These are phyloP conservation scores for Hexactinellida sp. DNA, from an alignment of 37 sponge, comb jelly and placozoan species.

Conservation along the genomic window DNA sequence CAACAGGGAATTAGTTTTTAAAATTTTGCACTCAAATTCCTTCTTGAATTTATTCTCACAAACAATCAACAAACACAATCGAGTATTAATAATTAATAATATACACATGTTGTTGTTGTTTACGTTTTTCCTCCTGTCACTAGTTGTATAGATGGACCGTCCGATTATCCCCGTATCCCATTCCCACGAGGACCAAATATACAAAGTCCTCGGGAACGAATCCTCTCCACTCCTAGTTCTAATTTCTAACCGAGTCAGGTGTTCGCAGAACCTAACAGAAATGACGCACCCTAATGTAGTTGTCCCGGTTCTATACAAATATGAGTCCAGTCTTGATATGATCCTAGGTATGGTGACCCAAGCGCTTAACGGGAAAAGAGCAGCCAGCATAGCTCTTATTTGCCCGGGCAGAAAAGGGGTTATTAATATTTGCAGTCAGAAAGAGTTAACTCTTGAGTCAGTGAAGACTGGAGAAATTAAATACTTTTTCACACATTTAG, in stretches of 20 bases:
- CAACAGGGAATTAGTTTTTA: no score
- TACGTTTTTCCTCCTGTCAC: no score
- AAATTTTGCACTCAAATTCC: no score
- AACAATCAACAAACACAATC: no score
- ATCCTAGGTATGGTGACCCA: conserved; percentile 35
- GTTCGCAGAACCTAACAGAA: neutral
- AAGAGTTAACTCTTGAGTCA: neutral
- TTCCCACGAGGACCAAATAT: neutral
- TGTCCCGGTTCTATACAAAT: conserved; percentile 29
- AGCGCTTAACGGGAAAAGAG: conserved; percentile 35
- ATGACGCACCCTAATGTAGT: conserved; percentile 15
- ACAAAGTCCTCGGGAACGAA: neutral
- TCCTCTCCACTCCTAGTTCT: neutral
- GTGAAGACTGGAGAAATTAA: neutral
- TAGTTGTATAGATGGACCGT: neutral
- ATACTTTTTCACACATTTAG: neutral
- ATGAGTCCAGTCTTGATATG: conserved; percentile 37
- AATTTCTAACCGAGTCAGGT: neutral
- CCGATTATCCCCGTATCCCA: neutral
- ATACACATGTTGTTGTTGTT: no score
- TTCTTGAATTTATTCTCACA: no score
- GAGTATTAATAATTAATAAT: no score
- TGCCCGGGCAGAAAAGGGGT: neutral
- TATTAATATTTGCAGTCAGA: neutral
- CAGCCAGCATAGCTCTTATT: conserved; percentile 48